These are phyloP conservation scores for Conger conger DNA, from an alignment of 2,113 vertebrate species.

Conservation along the genomic window DNA sequence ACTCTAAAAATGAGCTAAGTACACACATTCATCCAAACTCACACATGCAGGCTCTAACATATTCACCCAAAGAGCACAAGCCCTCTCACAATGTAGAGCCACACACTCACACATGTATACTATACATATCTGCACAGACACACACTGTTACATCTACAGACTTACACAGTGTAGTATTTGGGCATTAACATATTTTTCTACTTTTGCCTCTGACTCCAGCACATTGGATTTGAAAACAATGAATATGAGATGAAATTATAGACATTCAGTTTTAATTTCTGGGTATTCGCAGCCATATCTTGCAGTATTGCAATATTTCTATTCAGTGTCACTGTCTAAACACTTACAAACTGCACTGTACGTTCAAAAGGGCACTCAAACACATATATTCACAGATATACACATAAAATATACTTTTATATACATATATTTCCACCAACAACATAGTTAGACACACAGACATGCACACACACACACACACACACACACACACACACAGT, in stretches of 20 bases:
- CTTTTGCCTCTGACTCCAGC: too few relatives aligned
- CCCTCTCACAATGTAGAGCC: constrained; percentile 7
- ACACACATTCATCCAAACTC: neutral
- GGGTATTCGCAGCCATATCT: too few relatives aligned
- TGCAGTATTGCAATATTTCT: too few relatives aligned
- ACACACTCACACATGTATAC: constrained; percentile 2
- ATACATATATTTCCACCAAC: neutral
- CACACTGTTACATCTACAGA: too few relatives aligned
- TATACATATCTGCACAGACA: neutral
- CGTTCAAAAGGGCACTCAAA: neutral
- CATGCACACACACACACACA: constrained; percentile 5
- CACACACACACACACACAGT: neutral
- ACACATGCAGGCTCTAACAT: neutral
- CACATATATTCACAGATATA: neutral
- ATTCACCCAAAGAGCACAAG: neutral
- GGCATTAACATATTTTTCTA: too few relatives aligned
- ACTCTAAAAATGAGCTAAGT: neutral
- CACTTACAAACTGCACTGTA: too few relatives aligned
- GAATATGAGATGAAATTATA: too few relatives aligned
- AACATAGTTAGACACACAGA: neutral
- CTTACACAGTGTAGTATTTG: too few relatives aligned
- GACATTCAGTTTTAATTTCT: too few relatives aligned
- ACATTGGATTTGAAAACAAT: too few relatives aligned
- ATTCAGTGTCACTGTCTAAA: too few relatives aligned
- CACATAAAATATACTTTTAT: too few relatives aligned